These are phyloP conservation scores for Campylomormyrus numenius DNA, from an alignment of 2,113 vertebrate species.

Conservation along the genomic window DNA sequence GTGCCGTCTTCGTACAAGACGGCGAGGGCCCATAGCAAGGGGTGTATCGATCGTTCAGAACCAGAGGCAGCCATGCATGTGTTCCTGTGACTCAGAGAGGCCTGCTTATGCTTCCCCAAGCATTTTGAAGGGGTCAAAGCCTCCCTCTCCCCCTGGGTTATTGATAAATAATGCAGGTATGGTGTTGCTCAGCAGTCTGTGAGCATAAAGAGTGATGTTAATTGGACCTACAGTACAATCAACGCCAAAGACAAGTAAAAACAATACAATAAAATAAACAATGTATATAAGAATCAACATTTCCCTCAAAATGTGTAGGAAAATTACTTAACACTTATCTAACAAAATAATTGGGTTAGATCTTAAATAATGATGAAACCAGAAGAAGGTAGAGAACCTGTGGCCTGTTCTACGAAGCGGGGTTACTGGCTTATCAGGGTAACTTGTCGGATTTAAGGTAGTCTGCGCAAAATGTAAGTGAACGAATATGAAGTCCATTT, in stretches of 20 bases:
- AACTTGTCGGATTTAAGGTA: too few species aligned
- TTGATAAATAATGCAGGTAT: background rate
- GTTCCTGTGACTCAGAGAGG: background rate
- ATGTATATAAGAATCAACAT: background rate
- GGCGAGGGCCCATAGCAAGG: background rate
- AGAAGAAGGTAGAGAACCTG: background rate
- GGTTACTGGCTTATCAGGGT: too few species aligned
- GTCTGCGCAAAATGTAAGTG: too few species aligned
- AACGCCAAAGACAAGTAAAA: background rate
- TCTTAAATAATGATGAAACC: background rate
- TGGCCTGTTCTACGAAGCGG: too few species aligned
- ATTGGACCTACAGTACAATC: background rate
- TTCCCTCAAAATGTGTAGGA: background rate
- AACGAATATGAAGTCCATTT: too few species aligned
- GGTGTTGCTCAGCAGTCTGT: background rate
- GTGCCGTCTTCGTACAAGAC: background rate
- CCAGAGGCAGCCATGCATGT: background rate
- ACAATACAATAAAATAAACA: background rate
- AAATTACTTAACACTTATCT: background rate
- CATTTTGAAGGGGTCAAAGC: background rate
- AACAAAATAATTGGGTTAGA: background rate
- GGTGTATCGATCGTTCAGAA: background rate
- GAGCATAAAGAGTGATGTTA: background rate
- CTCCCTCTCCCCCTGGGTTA: background rate
- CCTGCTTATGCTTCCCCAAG: background rate